These are phyloP conservation scores for Parauchenoglanis punctatus DNA, from an alignment of 2,797 vertebrate species.

Conservation along the genomic window DNA sequence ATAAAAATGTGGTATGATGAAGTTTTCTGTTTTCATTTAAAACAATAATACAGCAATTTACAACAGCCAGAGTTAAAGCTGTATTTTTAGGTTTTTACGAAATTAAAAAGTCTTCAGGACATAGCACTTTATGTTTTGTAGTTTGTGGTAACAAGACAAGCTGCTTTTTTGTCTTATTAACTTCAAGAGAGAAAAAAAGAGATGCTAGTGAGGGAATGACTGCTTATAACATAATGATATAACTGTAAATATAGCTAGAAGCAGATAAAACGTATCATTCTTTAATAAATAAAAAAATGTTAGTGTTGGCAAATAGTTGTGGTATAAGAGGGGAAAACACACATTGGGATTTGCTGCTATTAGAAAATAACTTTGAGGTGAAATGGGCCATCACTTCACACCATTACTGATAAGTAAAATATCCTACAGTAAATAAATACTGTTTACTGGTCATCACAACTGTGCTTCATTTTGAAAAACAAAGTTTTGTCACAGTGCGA, in stretches of 20 bases:
- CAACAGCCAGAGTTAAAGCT: background rate
- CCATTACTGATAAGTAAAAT: background rate
- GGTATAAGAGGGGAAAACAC: background rate
- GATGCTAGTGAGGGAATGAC: background rate
- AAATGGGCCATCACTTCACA: background rate
- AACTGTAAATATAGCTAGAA: background rate
- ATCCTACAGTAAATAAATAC: background rate
- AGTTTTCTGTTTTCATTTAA: background rate
- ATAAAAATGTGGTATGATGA: background rate
- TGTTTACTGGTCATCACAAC: background rate
- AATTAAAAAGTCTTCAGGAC: background rate
- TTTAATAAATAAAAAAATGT: background rate
- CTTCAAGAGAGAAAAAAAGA: background rate
- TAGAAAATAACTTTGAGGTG: background rate
- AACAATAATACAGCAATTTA: background rate
- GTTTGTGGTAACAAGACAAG: background rate
- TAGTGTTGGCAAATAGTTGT: background rate
- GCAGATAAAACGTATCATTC: background rate
- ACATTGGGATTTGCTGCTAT: background rate
- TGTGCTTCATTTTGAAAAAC: background rate
- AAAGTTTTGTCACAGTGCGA: background rate
- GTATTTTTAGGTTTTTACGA: background rate
- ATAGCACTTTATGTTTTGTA: background rate
- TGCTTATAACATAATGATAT: background rate
- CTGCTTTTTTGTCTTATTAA: background rate